Base-by-base conservation (phyloP, 1,140 invertebrate species). In the Papilio polyxenes region DNA sequence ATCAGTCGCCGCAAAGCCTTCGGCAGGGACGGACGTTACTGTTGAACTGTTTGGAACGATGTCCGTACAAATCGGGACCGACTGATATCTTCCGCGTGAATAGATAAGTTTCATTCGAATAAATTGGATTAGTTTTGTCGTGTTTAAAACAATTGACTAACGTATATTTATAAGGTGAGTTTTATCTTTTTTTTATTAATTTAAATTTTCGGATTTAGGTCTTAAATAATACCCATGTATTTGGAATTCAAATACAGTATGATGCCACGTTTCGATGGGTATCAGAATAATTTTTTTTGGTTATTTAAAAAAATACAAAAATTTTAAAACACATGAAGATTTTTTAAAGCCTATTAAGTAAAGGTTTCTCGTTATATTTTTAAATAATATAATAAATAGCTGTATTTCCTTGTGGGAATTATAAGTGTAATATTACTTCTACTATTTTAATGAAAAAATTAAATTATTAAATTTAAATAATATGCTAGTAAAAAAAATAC, bases 1-100 rank as follows among this genome's bases (percentile, higher is more conserved):
- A 72, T 72, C 65, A 72, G 65, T 72, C 13, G 65, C 65, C 31
- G 65, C 65, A 40, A 37, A 72, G 65, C 65, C 65, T 72, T 72
- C 65, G 65, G 31, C 13, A 4, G 13, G 1, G 31, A 13, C 65
- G 13, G 65, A 72, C 65, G 65, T 17, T 37, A 23, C 11, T 15
- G 65, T 37, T 15, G 4, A 13, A 5, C 65, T 72, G 37, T 31
- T 17, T 72, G 65, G 65, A 40, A 40, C 65, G 65, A 72, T 72
- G 65, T 37, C 65, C 31, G 23, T 72, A 9, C 65, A 3, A 72
- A 17, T 37, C 31, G 13, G 31, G 31, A 72, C 31, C 15, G 23
- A 40, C 13, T 72, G 2, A 72, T 72, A 72, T 72, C 31, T 11
- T 40, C 31, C 65, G 11, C 65, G 31, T 65, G 10, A 65, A 65